Evolutionary conservation across 2,113 vertebrate species (phyloP).

Genomic region (Dipodomys ordii): DNA sequence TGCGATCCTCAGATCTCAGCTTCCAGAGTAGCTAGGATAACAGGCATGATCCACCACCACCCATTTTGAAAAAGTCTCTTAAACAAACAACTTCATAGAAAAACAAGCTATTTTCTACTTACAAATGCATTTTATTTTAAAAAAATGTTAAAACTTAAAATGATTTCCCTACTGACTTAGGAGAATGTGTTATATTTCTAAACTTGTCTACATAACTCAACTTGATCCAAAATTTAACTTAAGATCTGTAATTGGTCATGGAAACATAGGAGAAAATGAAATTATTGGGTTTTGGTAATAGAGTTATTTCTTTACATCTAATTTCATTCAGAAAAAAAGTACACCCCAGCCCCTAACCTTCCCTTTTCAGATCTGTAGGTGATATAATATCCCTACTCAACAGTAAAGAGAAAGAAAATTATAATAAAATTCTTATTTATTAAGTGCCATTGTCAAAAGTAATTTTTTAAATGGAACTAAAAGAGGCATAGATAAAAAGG

Average conservation of each 20-base stretch:
- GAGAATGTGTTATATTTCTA: constrained; percentile 25
- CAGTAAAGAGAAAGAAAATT: neutral
- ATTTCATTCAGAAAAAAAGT: neutral
- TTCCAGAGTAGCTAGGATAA: no score
- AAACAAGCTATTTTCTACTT: constrained; percentile 15
- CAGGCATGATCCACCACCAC: no score
- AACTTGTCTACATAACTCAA: constrained; percentile 30
- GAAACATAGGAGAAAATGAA: constrained; percentile 32
- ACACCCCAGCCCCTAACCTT: neutral
- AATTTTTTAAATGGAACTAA: constrained; percentile 34
- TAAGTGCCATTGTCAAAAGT: neutral
- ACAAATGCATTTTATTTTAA: constrained; percentile 21
- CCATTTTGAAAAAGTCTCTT: neutral
- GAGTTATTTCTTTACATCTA: neutral
- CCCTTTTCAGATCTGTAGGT: neutral
- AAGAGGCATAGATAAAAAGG: neutral
- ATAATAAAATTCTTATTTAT: constrained; percentile 11
- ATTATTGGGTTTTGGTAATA: neutral
- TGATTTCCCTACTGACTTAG: neutral
- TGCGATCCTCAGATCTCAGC: no score
- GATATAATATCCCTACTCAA: neutral
- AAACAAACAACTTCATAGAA: constrained; percentile 51
- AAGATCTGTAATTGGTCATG: neutral
- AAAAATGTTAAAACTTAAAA: constrained; percentile 52
- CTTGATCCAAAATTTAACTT: neutral